Evolutionary conservation across 2,797 vertebrate genomes (phyloP).

Genomic region (Oryzias dopingdopingensis): DNA sequence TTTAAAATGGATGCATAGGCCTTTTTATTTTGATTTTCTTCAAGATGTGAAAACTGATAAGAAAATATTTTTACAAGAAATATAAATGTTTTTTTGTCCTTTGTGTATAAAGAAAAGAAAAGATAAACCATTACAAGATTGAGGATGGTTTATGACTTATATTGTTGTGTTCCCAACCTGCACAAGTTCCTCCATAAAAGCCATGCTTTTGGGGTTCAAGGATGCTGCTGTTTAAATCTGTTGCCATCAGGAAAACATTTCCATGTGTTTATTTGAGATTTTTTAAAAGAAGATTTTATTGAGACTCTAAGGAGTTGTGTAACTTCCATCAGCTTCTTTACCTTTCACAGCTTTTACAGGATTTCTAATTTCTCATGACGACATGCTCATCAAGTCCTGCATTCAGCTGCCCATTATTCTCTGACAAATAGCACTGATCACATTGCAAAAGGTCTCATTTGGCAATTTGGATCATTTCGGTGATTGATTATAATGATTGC

Average conservation of each 20-base stretch:
- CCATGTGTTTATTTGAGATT: conserved; percentile 18
- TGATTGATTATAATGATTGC: conserved; percentile 59
- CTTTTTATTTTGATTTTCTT: too few species aligned
- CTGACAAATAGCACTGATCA: conserved; percentile 61
- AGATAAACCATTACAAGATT: too few species aligned
- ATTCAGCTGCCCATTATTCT: conserved; percentile 49
- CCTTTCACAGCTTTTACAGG: conserved; percentile 2
- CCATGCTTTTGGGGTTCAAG: background rate
- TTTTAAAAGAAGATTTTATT: conserved; percentile 21
- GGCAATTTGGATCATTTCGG: conserved; percentile 43
- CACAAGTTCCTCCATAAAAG: too few species aligned
- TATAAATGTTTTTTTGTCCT: too few species aligned
- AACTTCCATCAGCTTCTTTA: conserved; percentile 3
- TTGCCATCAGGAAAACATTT: conserved; percentile 9
- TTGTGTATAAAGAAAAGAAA: too few species aligned
- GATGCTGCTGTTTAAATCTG: conserved; percentile 20
- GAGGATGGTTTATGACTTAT: too few species aligned
- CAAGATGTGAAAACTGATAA: too few species aligned
- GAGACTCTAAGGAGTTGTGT: conserved; percentile 1
- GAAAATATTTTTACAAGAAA: too few species aligned
- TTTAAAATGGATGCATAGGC: too few species aligned
- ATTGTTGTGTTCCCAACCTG: too few species aligned
- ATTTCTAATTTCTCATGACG: conserved; percentile 20
- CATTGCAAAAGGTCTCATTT: conserved; percentile 60
- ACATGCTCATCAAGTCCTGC: conserved; percentile 42